These are phyloP conservation scores for Plebejus melissa DNA, from an alignment of 2,888 invertebrate species.

Conservation along the genomic window DNA sequence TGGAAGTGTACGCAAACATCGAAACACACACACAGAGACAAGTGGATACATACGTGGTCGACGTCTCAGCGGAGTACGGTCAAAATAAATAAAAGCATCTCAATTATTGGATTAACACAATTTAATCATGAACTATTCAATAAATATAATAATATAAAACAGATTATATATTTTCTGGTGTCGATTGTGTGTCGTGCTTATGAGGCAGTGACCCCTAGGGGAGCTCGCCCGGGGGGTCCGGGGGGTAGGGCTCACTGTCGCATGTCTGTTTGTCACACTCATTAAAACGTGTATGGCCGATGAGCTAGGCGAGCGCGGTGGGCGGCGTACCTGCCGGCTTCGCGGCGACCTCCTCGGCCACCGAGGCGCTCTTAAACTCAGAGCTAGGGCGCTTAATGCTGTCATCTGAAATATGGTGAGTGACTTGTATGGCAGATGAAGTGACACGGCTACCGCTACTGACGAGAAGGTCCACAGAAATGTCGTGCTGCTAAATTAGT, in stretches of 20 bases:
- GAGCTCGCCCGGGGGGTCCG: slow-evolving; percentile 39
- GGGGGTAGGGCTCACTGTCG: slow-evolving; percentile 62
- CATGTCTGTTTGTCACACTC: slow-evolving; percentile 68
- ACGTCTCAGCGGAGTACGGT: slow-evolving; percentile 77
- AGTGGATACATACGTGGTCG: slow-evolving; percentile 77
- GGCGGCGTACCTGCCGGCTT: slow-evolving; percentile 73
- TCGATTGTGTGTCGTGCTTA: slow-evolving; percentile 71
- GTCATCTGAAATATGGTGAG: slow-evolving; percentile 83
- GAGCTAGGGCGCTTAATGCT: slow-evolving; percentile 91
- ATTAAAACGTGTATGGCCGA: slow-evolving; percentile 64
- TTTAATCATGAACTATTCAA: slow-evolving; percentile 77
- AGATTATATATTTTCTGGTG: slow-evolving; percentile 73
- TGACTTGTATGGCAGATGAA: slow-evolving; percentile 70
- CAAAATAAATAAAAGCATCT: slow-evolving; percentile 78
- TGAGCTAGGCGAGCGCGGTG: slow-evolving; percentile 69
- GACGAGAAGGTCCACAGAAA: slow-evolving; percentile 54
- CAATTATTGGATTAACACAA: slow-evolving; percentile 78
- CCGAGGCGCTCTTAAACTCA: slow-evolving; percentile 86
- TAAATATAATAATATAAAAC: slow-evolving; percentile 76
- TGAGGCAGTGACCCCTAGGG: slow-evolving; percentile 66
- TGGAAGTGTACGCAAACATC: slow-evolving; percentile 75
- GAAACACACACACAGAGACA: slow-evolving; percentile 75
- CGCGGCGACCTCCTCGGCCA: slow-evolving; percentile 68
- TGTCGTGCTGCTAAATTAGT: slow-evolving; percentile 30
- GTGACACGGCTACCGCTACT: slow-evolving; percentile 56